These are phyloP conservation scores for Ondatra zibethicus DNA, from an alignment of 2,113 vertebrate genomes.

Conservation along the genomic window DNA sequence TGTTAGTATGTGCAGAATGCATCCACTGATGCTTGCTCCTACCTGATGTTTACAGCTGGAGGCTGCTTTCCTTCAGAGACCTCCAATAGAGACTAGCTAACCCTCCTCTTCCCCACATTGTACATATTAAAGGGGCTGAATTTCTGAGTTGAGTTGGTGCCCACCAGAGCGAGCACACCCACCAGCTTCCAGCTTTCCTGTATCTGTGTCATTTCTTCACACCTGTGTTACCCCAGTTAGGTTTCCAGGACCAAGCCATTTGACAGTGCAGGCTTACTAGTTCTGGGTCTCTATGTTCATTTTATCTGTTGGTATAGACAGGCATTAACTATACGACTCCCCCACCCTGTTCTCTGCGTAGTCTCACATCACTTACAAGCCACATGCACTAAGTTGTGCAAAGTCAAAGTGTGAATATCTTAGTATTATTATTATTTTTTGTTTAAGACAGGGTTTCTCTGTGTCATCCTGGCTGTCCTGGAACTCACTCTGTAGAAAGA, in stretches of 20 bases:
- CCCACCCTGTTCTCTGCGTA: neutral
- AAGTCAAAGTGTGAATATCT: neutral
- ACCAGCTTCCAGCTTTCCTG: neutral
- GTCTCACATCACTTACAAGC: neutral
- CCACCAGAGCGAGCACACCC: neutral
- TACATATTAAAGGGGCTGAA: neutral
- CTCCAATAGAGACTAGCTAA: neutral
- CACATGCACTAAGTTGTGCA: neutral
- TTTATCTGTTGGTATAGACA: neutral
- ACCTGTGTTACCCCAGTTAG: neutral
- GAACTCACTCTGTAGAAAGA: too few relatives aligned
- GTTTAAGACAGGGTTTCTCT: too few relatives aligned
- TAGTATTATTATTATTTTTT: too few relatives aligned
- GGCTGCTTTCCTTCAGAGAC: neutral
- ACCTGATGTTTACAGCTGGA: neutral
- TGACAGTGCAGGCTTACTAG: neutral
- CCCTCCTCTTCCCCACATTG: neutral
- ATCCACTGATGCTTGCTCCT: neutral
- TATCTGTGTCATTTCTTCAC: neutral
- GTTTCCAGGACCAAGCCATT: neutral
- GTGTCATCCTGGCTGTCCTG: too few relatives aligned
- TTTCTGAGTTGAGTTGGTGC: neutral
- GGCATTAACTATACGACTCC: neutral
- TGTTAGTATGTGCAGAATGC: neutral
- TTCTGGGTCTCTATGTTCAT: neutral